These are phyloP conservation scores for Andinoacara biseriatus DNA, from an alignment of 2,113 vertebrate species.

Conservation along the genomic window DNA sequence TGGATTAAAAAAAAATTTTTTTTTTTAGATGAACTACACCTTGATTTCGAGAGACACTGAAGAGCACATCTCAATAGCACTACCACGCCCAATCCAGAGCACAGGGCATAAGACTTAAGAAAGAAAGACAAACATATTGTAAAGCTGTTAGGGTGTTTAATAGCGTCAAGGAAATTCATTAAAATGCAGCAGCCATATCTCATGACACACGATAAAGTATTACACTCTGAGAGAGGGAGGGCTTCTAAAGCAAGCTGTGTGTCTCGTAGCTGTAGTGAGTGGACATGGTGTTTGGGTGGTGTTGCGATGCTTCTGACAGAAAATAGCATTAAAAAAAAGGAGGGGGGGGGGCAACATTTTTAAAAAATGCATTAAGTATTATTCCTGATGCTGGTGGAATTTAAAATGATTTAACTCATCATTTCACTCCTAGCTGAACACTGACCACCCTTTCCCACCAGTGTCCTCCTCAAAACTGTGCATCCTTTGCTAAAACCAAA, in stretches of 20 bases:
- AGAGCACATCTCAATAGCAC: not conserved
- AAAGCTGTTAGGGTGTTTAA: constrained; percentile 40
- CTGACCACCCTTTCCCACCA: constrained; percentile 29
- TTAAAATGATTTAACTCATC: not conserved
- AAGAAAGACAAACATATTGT: not conserved
- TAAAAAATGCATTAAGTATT: not conserved
- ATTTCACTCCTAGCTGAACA: constrained; percentile 13
- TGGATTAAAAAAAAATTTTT: not conserved
- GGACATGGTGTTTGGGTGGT: constrained; percentile 36
- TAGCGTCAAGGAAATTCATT: not conserved
- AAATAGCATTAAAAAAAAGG: not conserved
- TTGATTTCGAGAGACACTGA: not conserved
- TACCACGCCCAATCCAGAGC: constrained; percentile 6
- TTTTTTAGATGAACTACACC: constrained; percentile 27
- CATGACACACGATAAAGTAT: not conserved
- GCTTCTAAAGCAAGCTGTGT: constrained; percentile 31
- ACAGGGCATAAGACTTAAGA: not conserved
- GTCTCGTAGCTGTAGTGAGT: constrained; percentile 35
- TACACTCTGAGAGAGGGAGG: not conserved
- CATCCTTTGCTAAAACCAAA: constrained; percentile 52
- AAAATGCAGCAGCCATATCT: constrained; percentile 29
- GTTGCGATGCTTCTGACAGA: not conserved
- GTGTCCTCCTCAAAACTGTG: constrained; percentile 18
- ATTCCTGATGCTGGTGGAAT: not conserved
- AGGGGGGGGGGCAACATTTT: not conserved